These are phyloP conservation scores for Alloscopus bannaensis DNA, from an alignment of 2,888 invertebrate genomes.

Conservation along the genomic window DNA sequence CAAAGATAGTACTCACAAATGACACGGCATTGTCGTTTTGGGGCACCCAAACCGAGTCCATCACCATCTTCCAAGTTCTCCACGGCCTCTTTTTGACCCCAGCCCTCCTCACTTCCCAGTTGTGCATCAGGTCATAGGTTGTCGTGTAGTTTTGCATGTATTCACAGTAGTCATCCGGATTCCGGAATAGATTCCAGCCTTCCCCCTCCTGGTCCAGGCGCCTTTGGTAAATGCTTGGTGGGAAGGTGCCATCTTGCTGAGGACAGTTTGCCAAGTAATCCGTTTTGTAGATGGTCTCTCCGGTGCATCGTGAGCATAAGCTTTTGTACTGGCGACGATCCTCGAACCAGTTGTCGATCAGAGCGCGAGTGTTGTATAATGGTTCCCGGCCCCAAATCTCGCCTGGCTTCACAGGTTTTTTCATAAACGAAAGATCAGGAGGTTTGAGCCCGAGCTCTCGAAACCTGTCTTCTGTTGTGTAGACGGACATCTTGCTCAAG, in stretches of 20 bases:
- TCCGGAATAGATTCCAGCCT: constrained; percentile 63
- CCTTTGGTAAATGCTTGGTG: constrained; percentile 42
- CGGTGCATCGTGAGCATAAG: constrained; percentile 66
- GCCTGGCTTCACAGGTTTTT: constrained; percentile 21
- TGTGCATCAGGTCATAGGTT: constrained; percentile 70
- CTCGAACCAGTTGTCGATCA: constrained; percentile 70
- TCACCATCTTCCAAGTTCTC: constrained; percentile 65
- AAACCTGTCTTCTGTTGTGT: constrained; percentile 39
- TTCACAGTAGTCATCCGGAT: constrained; percentile 64
- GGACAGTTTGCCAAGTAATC: constrained; percentile 54
- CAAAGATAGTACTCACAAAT: constrained; percentile 20
- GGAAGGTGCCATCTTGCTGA: constrained; percentile 27
- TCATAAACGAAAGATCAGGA: constrained; percentile 36
- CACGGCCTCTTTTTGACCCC: constrained; percentile 59
- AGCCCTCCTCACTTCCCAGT: constrained; percentile 69
- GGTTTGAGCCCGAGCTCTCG: constrained; percentile 28
- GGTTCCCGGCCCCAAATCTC: constrained; percentile 24
- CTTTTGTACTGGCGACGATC: constrained; percentile 67
- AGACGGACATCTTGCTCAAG: constrained; percentile 35
- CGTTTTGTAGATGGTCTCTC: constrained; percentile 51
- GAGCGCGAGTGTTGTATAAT: constrained; percentile 50
- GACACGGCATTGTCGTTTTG: constrained; percentile 65
- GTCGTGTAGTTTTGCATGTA: constrained; percentile 70
- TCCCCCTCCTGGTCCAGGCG: constrained; percentile 45
- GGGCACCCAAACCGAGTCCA: constrained; percentile 60